These are phyloP conservation scores for Masticophis lateralis DNA, from an alignment of 2,797 vertebrate genomes.

Conservation along the genomic window DNA sequence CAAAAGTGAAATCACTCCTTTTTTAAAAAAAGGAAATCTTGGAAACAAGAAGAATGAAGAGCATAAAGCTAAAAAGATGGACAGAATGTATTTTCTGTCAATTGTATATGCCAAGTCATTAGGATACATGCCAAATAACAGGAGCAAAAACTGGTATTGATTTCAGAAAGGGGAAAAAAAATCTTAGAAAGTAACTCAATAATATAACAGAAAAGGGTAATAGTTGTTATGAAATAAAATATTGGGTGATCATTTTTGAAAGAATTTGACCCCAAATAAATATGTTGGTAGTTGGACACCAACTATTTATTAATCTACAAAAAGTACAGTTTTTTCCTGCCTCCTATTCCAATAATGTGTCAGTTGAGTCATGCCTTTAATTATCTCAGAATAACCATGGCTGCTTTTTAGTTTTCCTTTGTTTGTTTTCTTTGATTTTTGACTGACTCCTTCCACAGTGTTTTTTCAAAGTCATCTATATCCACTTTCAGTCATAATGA, in stretches of 20 bases:
- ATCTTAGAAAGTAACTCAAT: neutral
- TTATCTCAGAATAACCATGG: neutral
- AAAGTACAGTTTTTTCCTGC: neutral
- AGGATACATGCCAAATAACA: neutral
- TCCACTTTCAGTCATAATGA: neutral
- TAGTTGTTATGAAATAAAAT: neutral
- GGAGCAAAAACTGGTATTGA: neutral
- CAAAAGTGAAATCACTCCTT: neutral
- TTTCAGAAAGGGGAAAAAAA: neutral
- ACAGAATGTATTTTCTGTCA: neutral
- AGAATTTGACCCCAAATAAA: neutral
- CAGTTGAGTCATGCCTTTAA: neutral
- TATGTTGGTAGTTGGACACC: neutral
- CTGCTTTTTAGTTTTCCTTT: neutral
- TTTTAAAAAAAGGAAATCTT: conserved; percentile 21
- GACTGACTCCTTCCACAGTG: neutral
- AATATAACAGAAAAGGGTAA: neutral
- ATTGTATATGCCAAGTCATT: neutral
- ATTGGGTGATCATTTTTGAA: neutral
- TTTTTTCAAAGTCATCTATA: conserved; percentile 13
- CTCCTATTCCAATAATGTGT: neutral
- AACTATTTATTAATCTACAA: neutral
- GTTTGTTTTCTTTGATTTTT: conserved; percentile 43
- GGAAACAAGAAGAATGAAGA: neutral
- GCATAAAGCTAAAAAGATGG: neutral